Percentiles rank a stretch among this genome's conserved stretches.
Conservation (phyloP, 2,113 vertebrate genomes). For the Chunga burmeisteri region DNA sequence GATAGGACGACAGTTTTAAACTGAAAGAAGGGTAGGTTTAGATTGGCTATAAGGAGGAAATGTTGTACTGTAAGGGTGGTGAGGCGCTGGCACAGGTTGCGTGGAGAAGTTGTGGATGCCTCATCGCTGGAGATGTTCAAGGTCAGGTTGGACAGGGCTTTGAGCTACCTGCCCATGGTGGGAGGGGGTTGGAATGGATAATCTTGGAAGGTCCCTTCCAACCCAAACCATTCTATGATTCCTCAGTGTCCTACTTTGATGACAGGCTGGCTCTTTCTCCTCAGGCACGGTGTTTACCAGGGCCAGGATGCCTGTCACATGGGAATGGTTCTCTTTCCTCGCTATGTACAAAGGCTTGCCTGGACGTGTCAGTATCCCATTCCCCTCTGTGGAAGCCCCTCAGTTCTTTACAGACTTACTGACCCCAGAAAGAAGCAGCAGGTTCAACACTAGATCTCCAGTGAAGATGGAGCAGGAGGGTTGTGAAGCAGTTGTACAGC, state of each 20-base stretch:
- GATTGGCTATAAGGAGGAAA: background rate
- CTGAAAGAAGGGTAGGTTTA: background rate
- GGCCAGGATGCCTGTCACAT: background rate
- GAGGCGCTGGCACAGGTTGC: background rate
- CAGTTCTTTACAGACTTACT: background rate
- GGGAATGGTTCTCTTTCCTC: background rate
- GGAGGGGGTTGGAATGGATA: background rate
- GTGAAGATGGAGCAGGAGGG: background rate
- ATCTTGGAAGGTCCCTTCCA: background rate
- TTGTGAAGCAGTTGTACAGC: background rate
- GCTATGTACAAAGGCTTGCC: background rate
- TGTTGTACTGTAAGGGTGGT: accelerated
- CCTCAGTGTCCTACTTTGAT: background rate
- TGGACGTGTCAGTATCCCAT: accelerated
- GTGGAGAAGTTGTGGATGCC: background rate
- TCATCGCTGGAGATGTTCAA: background rate
- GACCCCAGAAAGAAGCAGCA: background rate
- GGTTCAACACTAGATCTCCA: background rate
- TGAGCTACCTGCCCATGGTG: accelerated
- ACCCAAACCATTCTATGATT: background rate
- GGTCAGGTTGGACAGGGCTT: accelerated
- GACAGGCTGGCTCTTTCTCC: background rate
- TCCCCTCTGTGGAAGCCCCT: background rate
- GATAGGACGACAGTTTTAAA: background rate
- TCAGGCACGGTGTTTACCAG: background rate